Base-by-base conservation (phyloP, 2,113 vertebrate genomes). In the Malaclemys terrapin region DNA sequence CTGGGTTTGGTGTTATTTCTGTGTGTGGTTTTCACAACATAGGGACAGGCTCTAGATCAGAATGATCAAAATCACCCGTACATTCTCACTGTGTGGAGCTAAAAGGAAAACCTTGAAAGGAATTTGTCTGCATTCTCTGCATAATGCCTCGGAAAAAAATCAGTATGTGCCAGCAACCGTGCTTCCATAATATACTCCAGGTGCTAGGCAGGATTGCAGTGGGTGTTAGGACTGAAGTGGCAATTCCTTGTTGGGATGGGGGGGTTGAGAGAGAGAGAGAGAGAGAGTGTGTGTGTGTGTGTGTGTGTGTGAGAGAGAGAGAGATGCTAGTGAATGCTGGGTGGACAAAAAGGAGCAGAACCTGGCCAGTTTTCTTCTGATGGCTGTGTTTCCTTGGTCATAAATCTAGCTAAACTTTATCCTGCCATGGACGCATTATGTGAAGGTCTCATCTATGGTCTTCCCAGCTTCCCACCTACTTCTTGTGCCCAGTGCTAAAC, bases 41-140 rank as follows among this genome's bases (percentile, higher is more conserved):
- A 83, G 94, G 95, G 91, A 91, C 88, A 59, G 72, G 47, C 90
- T 1, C 31, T 38, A 87, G 52, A 93, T 90, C 4, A 50, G 14
- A 88, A 84, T 53, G 76, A 85, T 91, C 90, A 85, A 72, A 96
- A 35, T 29, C 78, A 11, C 16, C 75, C 79, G 65, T n/a, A 53
- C 13, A 62, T 93, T 95, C 50, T 65, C 19, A 82, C 83, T 10
- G n/a, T 95, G 93, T 35, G 88, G 91, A 89, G 8, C 24, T 83
- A 4, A 22, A 91, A 94, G 76, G 38, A 75, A 29, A 27, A 35
- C 47, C 52, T 94, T 16, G 82, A 95, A 94, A 90, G 8, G 69
- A 8, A 62, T 87, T 62, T 42, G 82, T 95, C 76, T 92, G 50
- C 92, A 19, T 57, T 54, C 42, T 76, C 35, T 79, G 83, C 80